A percentile compares a stretch with the other conserved stretches of the same genome.
These are phyloP conservation scores for Bothrops alternatus DNA, from an alignment of 2,797 vertebrate genomes.

Conservation along the genomic window DNA sequence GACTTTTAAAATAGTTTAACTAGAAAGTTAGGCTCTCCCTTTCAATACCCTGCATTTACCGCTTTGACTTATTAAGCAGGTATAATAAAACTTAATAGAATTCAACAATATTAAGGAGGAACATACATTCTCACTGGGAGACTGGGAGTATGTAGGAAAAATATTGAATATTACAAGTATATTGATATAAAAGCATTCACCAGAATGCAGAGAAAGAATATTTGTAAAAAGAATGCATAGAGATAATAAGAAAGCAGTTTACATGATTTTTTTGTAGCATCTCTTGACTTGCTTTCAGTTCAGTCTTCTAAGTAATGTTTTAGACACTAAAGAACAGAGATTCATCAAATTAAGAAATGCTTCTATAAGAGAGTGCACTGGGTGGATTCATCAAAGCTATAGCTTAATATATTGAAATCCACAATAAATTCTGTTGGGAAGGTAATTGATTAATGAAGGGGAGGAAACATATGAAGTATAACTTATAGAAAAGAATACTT, in stretches of 20 bases:
- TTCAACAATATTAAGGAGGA: neutral
- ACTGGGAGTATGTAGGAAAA: neutral
- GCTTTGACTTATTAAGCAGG: neutral
- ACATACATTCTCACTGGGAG: neutral
- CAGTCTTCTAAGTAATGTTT: slow-evolving; percentile 33
- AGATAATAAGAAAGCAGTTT: neutral
- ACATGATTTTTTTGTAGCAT: neutral
- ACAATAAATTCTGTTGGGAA: slow-evolving; percentile 47
- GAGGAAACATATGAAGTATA: slow-evolving; percentile 46
- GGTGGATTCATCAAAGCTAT: slow-evolving; percentile 36
- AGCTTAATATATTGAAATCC: slow-evolving; percentile 59
- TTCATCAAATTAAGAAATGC: slow-evolving; percentile 54
- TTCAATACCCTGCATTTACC: neutral
- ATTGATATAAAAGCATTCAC: neutral
- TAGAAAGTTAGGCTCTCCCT: neutral
- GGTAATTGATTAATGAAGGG: slow-evolving; percentile 55
- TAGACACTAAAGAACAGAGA: slow-evolving; percentile 35
- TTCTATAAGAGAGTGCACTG: slow-evolving; percentile 33
- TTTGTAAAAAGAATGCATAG: neutral
- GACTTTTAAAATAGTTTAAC: neutral
- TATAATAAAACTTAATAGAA: neutral
- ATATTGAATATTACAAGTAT: neutral
- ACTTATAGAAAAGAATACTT: slow-evolving; percentile 51
- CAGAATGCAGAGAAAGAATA: neutral
- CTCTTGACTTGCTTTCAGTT: neutral